A percentile compares a stretch with the other conserved stretches of the same genome.
Conservation (phyloP, 2,797 vertebrate species). For the Galaxias olidus region DNA sequence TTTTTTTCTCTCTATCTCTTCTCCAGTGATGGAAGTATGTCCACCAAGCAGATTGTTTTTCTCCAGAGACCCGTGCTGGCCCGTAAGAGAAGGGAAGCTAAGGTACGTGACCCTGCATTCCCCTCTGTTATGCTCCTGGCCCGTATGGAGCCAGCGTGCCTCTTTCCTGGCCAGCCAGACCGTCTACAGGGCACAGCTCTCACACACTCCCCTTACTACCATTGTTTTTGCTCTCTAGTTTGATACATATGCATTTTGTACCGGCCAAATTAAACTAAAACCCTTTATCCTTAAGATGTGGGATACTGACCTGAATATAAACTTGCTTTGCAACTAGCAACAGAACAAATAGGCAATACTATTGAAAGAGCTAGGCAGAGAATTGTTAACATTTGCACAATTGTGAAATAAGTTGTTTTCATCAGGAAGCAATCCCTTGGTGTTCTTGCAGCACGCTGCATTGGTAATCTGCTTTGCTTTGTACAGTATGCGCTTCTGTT, state of each 20-base stretch:
- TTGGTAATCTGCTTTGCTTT: slow-evolving; percentile 44
- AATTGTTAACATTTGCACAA: slow-evolving; percentile 31
- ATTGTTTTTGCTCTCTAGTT: slow-evolving; percentile 42
- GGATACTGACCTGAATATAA: slow-evolving; percentile 46
- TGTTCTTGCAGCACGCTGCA: slow-evolving; percentile 19
- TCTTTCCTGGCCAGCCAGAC: slow-evolving; percentile 28
- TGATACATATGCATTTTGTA: slow-evolving; percentile 25
- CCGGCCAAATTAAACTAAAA: slow-evolving; percentile 19
- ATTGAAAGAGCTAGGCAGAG: slow-evolving; percentile 7
- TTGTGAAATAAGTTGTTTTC: slow-evolving; percentile 5
- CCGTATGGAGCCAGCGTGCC: slow-evolving; percentile 23
- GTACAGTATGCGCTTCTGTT: slow-evolving; percentile 24
- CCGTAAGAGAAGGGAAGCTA: slow-evolving; percentile 91
- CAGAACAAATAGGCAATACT: slow-evolving; percentile 34
- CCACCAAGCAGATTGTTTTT: slow-evolving; percentile 98
- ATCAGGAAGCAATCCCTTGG: neutral
- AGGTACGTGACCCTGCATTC: slow-evolving; percentile 77
- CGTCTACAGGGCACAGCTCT: neutral
- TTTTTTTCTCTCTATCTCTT: slow-evolving; percentile 5
- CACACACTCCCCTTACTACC: slow-evolving; percentile 7
- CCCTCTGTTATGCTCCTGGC: slow-evolving; percentile 36
- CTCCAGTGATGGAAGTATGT: slow-evolving; percentile 88
- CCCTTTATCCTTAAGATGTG: slow-evolving; percentile 18
- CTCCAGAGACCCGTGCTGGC: slow-evolving; percentile 93
- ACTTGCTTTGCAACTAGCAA: slow-evolving; percentile 30